Base-by-base conservation (phyloP, 53 echinoderm and acorn worm genomes). In the Holothuria scabra region DNA sequence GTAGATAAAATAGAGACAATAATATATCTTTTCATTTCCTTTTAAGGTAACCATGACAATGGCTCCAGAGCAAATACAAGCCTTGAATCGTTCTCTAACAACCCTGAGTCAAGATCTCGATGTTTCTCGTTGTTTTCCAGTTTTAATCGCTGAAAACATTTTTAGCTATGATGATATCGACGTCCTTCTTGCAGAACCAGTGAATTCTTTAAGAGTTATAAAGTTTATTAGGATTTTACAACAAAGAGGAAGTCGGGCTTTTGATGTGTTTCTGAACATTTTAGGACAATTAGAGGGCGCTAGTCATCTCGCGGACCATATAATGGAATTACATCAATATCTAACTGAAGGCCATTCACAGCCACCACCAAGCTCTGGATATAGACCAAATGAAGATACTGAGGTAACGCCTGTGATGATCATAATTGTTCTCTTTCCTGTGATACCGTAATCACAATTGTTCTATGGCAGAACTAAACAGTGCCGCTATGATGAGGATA, bases 11-110 rank as follows among this genome's bases (percentile, higher is more conserved):
- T n/a, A n/a, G n/a, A n/a, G n/a, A n/a, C n/a, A n/a, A n/a, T n/a
- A n/a, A n/a, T n/a, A n/a, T n/a, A n/a, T n/a, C n/a, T n/a, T n/a
- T n/a, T n/a, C n/a, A n/a, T n/a, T n/a, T n/a, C n/a, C n/a, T n/a
- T n/a, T n/a, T n/a, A n/a, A n/a, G n/a, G n/a, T n/a, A n/a, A n/a
- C 28, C 30, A 69, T 69, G 69, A 14, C 34, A 44, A 69, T 69
- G 69, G 22, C 69, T 28, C 44, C 37, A 44, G 37, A 69, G 20
- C 19, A 33, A 24, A 69, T 37, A 69, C 2, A 8, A 41, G 23
- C 28, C 69, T 44, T 69, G 35, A 21, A 69, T 9, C 35, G 26
- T n/a, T 8, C 69, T 0, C 28, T 69, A 19, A 37, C 69, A 38
- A 21, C 38, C 3, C 38, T 69, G 18, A 2, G 35, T 13, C 20